phyloP scores from a whole-genome alignment of 2,113 vertebrate species.

The Odontesthes bonariensis region DNA sequence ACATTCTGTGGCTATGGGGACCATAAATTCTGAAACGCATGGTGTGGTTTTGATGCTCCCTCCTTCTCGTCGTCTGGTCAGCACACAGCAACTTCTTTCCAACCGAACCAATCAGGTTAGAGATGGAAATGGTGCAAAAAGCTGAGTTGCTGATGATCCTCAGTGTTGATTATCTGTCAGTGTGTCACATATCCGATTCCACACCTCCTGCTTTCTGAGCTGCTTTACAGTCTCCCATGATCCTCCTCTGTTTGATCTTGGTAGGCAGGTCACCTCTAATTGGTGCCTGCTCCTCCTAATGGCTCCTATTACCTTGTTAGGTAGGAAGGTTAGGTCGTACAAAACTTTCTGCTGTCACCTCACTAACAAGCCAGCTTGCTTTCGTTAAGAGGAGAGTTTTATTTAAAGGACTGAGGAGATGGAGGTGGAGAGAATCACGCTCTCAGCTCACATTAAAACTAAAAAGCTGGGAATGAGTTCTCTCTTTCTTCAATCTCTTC shows the following conservation, averaged over 20 bases:
- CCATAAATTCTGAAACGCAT: neutral
- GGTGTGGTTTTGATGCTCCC: too few species aligned
- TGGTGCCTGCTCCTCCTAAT: conserved; percentile 9
- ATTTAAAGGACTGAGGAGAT: neutral
- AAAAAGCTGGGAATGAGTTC: neutral
- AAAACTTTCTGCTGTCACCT: neutral
- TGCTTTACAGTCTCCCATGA: conserved; percentile 28
- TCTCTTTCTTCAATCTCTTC: neutral
- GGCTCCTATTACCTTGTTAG: conserved; percentile 16
- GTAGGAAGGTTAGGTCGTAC: conserved; percentile 17
- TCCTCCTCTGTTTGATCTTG: conserved; percentile 21
- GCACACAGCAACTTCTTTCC: too few species aligned
- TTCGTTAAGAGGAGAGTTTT: neutral
- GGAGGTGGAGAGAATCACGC: neutral
- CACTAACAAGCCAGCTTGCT: neutral
- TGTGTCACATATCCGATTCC: neutral
- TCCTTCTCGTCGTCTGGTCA: too few species aligned
- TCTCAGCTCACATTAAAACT: neutral
- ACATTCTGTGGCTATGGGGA: too few species aligned
- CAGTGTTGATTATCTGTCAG: neutral
- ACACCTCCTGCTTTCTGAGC: neutral
- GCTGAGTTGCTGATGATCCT: neutral
- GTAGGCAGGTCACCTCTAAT: conserved; percentile 24
- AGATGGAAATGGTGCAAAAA: neutral
- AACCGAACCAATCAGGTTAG: neutral